phyloP scores from a whole-genome alignment of 2,797 vertebrate species.

The Microcaecilia unicolor region DNA sequence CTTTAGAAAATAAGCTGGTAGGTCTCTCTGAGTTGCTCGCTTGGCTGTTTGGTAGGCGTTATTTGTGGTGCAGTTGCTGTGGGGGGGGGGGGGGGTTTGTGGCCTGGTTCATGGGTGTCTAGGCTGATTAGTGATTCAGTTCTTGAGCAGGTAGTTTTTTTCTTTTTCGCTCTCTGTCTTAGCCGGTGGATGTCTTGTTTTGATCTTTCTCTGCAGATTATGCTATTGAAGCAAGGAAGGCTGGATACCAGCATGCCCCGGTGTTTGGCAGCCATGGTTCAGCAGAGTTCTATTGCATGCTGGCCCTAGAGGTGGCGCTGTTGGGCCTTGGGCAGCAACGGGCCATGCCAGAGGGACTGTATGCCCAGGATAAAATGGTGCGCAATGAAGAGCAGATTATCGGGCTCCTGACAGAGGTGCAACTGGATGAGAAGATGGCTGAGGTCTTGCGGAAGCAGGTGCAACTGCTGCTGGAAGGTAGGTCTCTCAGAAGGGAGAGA shows the following conservation, averaged over 20 bases:
- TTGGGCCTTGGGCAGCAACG: constrained; percentile 51
- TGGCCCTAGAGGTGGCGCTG: constrained; percentile 46
- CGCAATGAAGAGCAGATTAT: constrained; percentile 50
- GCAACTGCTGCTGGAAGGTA: constrained; percentile 42
- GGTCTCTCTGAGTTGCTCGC: no score
- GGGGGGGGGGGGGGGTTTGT: no score
- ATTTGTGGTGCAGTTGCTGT: no score
- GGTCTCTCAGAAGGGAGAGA: background rate
- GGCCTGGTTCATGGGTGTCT: no score
- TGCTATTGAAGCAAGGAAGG: constrained; percentile 33
- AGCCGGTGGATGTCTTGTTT: background rate
- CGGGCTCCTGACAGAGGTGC: constrained; percentile 40
- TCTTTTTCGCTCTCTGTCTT: no score
- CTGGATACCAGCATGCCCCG: constrained; percentile 36
- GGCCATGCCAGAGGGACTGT: constrained; percentile 43
- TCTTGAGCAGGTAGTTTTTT: no score
- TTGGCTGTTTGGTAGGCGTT: no score
- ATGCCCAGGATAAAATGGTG: constrained; percentile 52
- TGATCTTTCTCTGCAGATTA: constrained; percentile 15
- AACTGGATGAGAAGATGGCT: constrained; percentile 42
- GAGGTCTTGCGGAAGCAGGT: constrained; percentile 47
- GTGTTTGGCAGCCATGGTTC: constrained; percentile 29
- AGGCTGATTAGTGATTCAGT: no score
- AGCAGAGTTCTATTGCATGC: constrained; percentile 39
- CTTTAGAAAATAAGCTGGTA: no score